Conservation (phyloP, 2,113 vertebrate species). For the Phaethon lepturus region DNA sequence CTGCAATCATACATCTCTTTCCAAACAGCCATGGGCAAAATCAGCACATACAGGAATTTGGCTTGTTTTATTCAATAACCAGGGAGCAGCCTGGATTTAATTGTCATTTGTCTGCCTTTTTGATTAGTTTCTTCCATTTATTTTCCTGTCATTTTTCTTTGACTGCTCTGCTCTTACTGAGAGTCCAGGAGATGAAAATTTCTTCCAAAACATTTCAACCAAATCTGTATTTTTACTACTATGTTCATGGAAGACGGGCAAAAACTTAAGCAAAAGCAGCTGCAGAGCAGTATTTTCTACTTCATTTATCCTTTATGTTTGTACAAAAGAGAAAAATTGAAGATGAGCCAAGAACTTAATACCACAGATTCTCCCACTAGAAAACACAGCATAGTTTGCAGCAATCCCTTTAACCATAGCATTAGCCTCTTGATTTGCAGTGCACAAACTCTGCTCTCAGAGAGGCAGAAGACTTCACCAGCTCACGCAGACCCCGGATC, state of each 20-base stretch:
- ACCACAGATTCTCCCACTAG: background rate
- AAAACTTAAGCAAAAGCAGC: slow-evolving; percentile 7
- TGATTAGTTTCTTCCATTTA: slow-evolving; percentile 14
- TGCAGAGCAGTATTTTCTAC: background rate
- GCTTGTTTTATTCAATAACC: background rate
- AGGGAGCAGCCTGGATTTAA: background rate
- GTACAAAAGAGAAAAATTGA: slow-evolving; percentile 24
- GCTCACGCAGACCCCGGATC: accelerated
- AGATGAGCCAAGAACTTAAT: slow-evolving; percentile 27
- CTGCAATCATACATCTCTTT: background rate
- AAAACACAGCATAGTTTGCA: background rate
- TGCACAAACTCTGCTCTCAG: accelerated
- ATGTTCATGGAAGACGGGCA: background rate
- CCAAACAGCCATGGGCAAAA: background rate
- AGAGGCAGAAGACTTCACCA: accelerated
- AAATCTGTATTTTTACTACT: background rate
- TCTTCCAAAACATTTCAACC: background rate
- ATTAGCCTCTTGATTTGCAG: background rate
- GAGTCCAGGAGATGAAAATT: background rate
- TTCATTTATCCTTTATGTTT: slow-evolving; percentile 32
- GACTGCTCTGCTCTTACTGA: background rate
- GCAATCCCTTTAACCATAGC: background rate
- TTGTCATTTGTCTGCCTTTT: background rate
- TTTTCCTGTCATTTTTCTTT: background rate
- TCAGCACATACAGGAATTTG: background rate